Evolutionary conservation across 2,888 invertebrate genomes (phyloP).

Genomic region (Cantharis nigra): DNA sequence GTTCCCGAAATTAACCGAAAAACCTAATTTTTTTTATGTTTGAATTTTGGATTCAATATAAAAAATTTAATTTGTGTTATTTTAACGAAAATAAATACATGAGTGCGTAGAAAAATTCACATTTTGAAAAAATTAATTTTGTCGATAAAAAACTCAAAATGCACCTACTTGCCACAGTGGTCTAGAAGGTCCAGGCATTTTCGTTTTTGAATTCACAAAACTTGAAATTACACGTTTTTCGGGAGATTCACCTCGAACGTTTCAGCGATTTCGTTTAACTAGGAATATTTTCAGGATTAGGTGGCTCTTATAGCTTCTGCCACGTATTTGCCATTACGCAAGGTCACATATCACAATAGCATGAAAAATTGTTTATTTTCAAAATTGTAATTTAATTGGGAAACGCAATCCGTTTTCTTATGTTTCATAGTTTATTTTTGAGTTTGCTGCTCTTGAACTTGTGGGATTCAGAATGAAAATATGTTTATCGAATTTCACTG

Average conservation of each 20-base stretch:
- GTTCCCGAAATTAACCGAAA: constrained; percentile 1
- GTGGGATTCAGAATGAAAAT: neutral
- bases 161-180: constrained; percentile 73
- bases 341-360: neutral
- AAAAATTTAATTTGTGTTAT: neutral
- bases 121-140: neutral
- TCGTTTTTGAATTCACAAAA: constrained; percentile 34
- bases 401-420: neutral
- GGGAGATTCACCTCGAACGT: constrained; percentile 18
- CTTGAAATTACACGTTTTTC: constrained; percentile 2
- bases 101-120: neutral
- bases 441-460: neutral
- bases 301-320: constrained; percentile 24
- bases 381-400: neutral
- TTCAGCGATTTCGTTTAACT: constrained; percentile 29
- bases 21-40: neutral
- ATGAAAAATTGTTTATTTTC: neutral
- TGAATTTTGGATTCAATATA: neutral
- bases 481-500: neutral
- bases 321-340: constrained; percentile 18
- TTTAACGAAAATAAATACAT: neutral
- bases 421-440: neutral
- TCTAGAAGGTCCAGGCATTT: constrained; percentile 72
- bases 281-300: constrained; percentile 27
- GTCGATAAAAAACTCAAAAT: neutral